Conservation (phyloP, 2,888 invertebrate genomes). For the Coelinius sp. region DNA sequence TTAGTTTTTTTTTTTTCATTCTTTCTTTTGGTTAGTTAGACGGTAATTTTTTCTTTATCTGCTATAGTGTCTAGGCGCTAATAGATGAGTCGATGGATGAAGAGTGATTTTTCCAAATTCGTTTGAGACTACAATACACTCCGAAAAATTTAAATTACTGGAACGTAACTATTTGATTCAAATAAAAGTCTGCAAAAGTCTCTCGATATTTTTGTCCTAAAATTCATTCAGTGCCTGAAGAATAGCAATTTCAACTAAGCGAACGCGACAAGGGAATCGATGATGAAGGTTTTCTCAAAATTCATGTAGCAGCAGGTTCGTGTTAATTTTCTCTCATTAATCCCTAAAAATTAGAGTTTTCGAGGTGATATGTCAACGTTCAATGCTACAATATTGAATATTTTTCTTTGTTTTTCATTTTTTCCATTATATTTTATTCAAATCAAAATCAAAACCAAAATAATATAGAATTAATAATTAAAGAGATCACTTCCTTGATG, state of each 20-base stretch:
- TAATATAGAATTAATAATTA: constrained; percentile 66
- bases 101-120: not conserved
- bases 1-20: constrained; percentile 41
- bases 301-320: constrained; percentile 1
- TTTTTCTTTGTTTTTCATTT: constrained; percentile 44
- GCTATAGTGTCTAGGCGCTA: constrained; percentile 37
- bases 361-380: constrained; percentile 59
- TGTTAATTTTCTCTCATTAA: not conserved
- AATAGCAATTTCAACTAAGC: not conserved
- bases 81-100: constrained; percentile 35
- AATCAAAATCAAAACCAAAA: constrained; percentile 64
- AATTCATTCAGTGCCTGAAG: not conserved
- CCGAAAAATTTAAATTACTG: not conserved
- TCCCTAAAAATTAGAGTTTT: constrained; percentile 1
- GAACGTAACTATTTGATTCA: too few species aligned
- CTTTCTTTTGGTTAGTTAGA: constrained; percentile 24
- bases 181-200: too few species aligned
- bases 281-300: not conserved
- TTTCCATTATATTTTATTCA: constrained; percentile 55
- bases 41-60: constrained; percentile 20
- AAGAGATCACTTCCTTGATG: constrained; percentile 69
- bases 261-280: constrained; percentile 13
- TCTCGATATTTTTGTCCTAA: too few species aligned
- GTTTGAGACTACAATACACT: too few species aligned
- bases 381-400: constrained; percentile 31